Conservation (phyloP, 2,888 invertebrate genomes). For the Oligia fasciuncula region DNA sequence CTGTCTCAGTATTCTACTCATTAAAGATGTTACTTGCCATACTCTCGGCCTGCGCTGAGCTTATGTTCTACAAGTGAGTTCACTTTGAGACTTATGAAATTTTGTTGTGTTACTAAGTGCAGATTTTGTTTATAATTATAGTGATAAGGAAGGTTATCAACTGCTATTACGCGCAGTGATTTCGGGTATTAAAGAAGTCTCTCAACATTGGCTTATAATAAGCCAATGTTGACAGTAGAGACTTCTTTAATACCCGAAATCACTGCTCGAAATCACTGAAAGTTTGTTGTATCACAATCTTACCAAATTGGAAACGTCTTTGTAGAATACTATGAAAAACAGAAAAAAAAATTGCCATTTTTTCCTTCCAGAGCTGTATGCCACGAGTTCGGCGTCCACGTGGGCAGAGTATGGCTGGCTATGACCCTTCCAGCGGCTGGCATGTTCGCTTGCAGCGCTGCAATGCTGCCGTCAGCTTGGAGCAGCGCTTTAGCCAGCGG, state of each 20-base stretch:
- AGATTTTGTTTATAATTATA: neutral
- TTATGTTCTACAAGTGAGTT: conserved; percentile 97
- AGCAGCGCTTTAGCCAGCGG: conserved; percentile 96
- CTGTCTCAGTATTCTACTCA: conserved; percentile 96
- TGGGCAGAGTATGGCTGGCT: conserved; percentile 95
- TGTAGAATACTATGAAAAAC: neutral
- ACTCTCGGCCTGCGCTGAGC: conserved; percentile 95
- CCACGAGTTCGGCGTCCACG: conserved; percentile 96
- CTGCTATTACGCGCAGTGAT: too few species aligned
- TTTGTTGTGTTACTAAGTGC: neutral
- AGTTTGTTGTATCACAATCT: neutral
- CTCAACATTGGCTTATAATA: neutral
- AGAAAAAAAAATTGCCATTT: neutral
- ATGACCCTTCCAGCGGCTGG: conserved; percentile 96
- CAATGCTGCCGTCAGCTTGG: conserved; percentile 98
- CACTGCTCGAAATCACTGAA: too few species aligned
- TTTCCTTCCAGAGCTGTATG: conserved; percentile 93
- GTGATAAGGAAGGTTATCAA: neutral
- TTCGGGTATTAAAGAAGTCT: too few species aligned
- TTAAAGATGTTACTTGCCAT: conserved; percentile 95
- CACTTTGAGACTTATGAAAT: neutral
- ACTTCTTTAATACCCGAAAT: too few species aligned
- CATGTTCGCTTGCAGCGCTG: conserved; percentile 96
- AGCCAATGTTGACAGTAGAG: too few species aligned
- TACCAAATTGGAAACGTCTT: neutral